Percentiles rank a stretch among this genome's conserved stretches.
These are phyloP conservation scores for Macropis europaea DNA, from an alignment of 2,888 invertebrate species.

Conservation along the genomic window DNA sequence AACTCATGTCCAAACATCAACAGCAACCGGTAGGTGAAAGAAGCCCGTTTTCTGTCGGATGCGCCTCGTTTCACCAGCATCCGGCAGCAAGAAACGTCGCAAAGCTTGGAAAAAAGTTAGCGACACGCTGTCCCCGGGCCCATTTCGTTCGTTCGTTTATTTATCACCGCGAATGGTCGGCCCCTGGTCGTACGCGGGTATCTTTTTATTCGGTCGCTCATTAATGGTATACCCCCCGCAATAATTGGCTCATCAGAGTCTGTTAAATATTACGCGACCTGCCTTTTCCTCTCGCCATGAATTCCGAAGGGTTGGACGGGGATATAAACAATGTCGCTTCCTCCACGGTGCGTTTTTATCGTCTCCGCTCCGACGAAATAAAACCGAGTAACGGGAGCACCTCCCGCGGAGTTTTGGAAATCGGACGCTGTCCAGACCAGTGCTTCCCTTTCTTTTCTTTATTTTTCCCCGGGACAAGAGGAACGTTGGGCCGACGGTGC, in stretches of 20 bases:
- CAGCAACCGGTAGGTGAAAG: too few relatives aligned
- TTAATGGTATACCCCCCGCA: background rate
- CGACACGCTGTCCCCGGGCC: too few relatives aligned
- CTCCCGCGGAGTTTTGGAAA: constrained; percentile 63
- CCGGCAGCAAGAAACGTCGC: too few relatives aligned
- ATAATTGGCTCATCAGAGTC: too few relatives aligned
- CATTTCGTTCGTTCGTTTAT: too few relatives aligned
- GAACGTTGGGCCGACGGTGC: constrained; percentile 35
- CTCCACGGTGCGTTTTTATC: constrained; percentile 21
- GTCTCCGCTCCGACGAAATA: background rate
- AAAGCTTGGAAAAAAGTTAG: too few relatives aligned
- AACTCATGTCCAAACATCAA: too few relatives aligned
- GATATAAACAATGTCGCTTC: constrained; percentile 28
- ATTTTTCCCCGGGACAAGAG: constrained; percentile 19
- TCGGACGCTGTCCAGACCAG: constrained; percentile 26
- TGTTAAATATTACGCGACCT: background rate
- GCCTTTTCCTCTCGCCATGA: background rate
- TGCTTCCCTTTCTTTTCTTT: too few relatives aligned
- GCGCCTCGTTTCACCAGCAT: too few relatives aligned
- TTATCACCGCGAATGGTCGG: too few relatives aligned
- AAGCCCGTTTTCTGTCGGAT: too few relatives aligned
- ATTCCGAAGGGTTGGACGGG: constrained; percentile 10
- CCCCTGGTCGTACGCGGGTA: too few relatives aligned
- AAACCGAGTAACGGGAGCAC: constrained; percentile 45
- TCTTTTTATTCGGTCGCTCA: background rate